These are phyloP conservation scores for Euborellia annulipes DNA, from an alignment of 1,140 invertebrate species.

Conservation along the genomic window DNA sequence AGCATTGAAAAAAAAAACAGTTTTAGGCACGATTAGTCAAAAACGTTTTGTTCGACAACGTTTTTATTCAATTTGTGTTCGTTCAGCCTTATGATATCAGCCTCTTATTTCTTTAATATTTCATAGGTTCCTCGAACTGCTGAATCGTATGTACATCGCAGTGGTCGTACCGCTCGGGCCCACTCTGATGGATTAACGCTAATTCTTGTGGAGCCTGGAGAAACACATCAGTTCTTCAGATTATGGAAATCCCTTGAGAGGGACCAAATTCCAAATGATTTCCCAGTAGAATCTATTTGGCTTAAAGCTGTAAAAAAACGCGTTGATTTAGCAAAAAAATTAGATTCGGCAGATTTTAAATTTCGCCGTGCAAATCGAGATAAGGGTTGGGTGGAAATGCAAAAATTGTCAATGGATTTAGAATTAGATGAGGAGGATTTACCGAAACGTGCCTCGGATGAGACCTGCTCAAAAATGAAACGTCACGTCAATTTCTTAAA, in stretches of 20 bases:
- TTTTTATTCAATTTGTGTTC: no score
- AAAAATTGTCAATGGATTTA: constrained; percentile 74
- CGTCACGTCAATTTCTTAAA: no score
- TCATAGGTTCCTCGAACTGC: no score
- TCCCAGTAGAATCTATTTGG: constrained; percentile 57
- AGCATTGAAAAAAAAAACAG: no score
- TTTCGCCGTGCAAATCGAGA: constrained; percentile 47
- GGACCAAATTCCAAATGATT: constrained; percentile 70
- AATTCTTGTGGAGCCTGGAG: constrained; percentile 77
- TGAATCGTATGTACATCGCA: constrained; percentile 74
- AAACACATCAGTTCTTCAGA: constrained; percentile 63
- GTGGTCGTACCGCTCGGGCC: constrained; percentile 87
- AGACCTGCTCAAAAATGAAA: no score
- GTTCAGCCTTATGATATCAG: no score
- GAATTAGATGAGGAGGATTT: constrained; percentile 57
- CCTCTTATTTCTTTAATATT: no score
- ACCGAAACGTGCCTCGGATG: no score
- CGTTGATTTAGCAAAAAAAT: constrained; percentile 57
- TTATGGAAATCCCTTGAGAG: constrained; percentile 68
- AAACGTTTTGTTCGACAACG: no score
- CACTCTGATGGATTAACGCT: constrained; percentile 78
- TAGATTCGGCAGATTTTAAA: constrained; percentile 59
- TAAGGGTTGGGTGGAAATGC: constrained; percentile 67
- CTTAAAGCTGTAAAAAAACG: constrained; percentile 49
- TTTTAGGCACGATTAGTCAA: no score